Evolutionary conservation across 2,888 invertebrate species (phyloP).

Genomic region (Euzophera pinguis): DNA sequence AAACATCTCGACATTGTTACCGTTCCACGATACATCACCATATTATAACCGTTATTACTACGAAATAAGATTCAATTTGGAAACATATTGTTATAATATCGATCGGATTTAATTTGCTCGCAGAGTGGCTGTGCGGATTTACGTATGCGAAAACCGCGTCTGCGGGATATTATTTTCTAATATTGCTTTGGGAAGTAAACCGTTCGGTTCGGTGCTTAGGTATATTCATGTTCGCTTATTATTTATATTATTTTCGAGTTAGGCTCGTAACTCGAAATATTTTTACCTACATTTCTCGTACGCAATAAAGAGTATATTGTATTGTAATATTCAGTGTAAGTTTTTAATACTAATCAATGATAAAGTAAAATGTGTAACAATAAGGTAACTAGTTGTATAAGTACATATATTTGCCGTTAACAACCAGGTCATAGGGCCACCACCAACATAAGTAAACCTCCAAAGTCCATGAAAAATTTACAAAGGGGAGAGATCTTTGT

Average conservation of each 20-base stretch:
- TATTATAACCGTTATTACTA: constrained; percentile 8
- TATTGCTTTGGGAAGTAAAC: constrained; percentile 7
- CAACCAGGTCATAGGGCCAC: too few relatives aligned
- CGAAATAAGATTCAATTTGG: constrained; percentile 10
- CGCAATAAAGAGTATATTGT: too few relatives aligned
- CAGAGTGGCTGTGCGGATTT: constrained; percentile 1
- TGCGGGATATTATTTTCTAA: constrained; percentile 12
- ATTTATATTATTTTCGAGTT: not conserved
- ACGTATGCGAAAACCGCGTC: constrained; percentile 9
- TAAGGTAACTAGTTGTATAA: too few relatives aligned
- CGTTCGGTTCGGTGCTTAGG: not conserved
- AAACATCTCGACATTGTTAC: constrained; percentile 38
- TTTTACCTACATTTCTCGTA: not conserved
- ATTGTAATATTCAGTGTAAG: too few relatives aligned
- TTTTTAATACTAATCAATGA: too few relatives aligned
- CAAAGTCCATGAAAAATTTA: too few relatives aligned
- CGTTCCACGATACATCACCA: constrained; percentile 2
- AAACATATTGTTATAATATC: constrained; percentile 10
- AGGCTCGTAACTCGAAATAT: not conserved
- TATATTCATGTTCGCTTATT: not conserved
- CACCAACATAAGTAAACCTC: too few relatives aligned
- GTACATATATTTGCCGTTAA: too few relatives aligned
- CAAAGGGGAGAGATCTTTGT: not conserved
- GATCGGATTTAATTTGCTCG: constrained; percentile 13
- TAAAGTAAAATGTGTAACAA: too few relatives aligned